Evolutionary conservation across 2,113 vertebrate genomes (phyloP), one percentile per base, ranked within the genome.

Genomic region (Mormoops blainvillei): DNA sequence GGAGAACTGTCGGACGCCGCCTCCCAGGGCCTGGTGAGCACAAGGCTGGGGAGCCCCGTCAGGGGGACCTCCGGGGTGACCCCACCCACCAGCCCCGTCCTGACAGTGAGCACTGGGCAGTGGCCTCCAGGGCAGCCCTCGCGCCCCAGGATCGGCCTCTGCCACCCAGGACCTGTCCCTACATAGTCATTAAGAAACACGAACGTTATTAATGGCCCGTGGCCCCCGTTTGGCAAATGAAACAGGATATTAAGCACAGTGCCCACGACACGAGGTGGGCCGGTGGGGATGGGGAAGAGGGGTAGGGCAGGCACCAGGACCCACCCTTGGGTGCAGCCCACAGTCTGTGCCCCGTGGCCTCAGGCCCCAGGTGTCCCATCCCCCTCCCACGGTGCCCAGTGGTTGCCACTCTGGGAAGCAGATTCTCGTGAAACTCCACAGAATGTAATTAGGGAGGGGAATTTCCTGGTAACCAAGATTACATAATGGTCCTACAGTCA

Each of bases 181-280:
- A 8, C 96, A 96, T 54, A 95, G 86, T 92, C 95, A 92, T 92
- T 89, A 94, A 61, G 96, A 93, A 91, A 98, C 98, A 98, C 98
- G 98, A 98, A 97, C 98, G 97, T 98, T 97, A 98, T 98, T 98
- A 98, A 98, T 97, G 97, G 98, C 97, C 98, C 96, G 28, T 97
- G 97, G 95, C 97, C 97, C 96, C 98, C 96, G 71, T 97, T 98
- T 98, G 97, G 97, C 97, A 98, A 98, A 98, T 73, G 94, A 98
- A 98, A 97, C 96, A 96, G 95, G 97, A 98, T 98, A 98, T 98
- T 97, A 98, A 98, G 98, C 78, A 96, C 0, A 0, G 48, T 7
- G 70, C 54, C 83, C 11, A 9, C 41, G 73, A 82, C 20, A 0
- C 3, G 80, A 76, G 24, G 50, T 31, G 18, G 80, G 81, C 0